Percentiles rank a stretch among this genome's conserved stretches.
Conservation (phyloP, 2,113 vertebrate species). For the Tragelaphus scriptus region DNA sequence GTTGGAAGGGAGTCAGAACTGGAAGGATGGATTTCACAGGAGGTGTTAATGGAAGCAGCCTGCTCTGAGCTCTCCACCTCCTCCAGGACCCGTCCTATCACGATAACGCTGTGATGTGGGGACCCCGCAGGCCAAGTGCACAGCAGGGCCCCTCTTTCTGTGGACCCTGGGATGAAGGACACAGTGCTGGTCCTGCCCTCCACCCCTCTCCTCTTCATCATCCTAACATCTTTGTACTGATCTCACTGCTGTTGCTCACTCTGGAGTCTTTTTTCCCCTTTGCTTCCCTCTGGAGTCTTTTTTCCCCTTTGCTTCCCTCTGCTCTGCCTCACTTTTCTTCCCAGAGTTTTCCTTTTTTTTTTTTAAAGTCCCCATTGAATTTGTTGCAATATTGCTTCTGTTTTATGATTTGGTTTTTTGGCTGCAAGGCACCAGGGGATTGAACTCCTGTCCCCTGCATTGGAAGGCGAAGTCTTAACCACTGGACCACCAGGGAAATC, state of each 20-base stretch:
- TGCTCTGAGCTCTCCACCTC: rapidly evolving
- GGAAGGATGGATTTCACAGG: neutral
- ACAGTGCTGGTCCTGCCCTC: rapidly evolving
- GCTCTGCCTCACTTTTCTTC: neutral
- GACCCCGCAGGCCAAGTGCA: rapidly evolving
- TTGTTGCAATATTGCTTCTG: neutral
- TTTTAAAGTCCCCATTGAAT: neutral
- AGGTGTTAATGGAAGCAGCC: rapidly evolving
- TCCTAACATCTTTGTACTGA: rapidly evolving
- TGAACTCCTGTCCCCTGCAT: neutral
- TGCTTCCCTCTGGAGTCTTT: neutral
- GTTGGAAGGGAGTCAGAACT: neutral
- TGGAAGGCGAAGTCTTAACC: neutral
- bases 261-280: neutral
- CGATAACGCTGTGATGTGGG: rapidly evolving
- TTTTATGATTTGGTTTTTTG: neutral
- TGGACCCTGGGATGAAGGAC: rapidly evolving
- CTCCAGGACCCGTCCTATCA: neutral
- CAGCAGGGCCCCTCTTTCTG: neutral
- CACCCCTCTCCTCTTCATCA: neutral
- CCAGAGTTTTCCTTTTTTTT: neutral
- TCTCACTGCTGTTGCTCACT: neutral
- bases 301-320: neutral
- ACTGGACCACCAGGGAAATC: neutral
- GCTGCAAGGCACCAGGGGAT: neutral